These are phyloP conservation scores for Pristis pectinata DNA, from an alignment of 2,797 vertebrate species.

Conservation along the genomic window DNA sequence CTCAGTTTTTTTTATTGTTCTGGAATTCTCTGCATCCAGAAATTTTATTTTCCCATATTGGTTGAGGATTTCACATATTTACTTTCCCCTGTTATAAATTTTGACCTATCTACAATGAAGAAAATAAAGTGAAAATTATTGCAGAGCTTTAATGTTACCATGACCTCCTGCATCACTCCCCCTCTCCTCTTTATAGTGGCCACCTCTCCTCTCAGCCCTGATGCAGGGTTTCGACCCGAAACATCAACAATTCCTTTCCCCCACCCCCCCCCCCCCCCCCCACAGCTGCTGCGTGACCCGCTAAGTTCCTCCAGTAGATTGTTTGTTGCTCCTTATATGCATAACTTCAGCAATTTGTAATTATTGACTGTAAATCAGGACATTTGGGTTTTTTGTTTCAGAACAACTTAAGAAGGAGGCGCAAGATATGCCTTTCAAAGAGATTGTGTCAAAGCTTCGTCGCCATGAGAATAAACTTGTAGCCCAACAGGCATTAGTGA, in stretches of 20 bases:
- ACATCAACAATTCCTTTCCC: no score
- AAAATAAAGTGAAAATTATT: not conserved
- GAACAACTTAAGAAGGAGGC: conserved; percentile 90
- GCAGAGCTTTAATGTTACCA: no score
- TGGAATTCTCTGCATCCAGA: not conserved
- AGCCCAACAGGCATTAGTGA: conserved; percentile 91
- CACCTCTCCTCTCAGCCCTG: no score
- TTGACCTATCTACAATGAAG: not conserved
- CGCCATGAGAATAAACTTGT: conserved; percentile 97
- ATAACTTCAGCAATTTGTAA: not conserved
- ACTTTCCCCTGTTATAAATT: not conserved
- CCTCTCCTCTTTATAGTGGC: no score
- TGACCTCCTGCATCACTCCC: no score
- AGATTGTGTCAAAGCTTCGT: conserved; percentile 85
- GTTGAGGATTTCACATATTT: not conserved
- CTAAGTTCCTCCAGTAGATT: no score
- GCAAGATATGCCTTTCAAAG: conserved; percentile 81
- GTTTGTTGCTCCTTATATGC: not conserved
- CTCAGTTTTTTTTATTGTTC: not conserved
- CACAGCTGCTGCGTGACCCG: no score
- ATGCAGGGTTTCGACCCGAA: no score
- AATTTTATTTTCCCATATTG: not conserved
- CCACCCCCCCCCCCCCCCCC: no score
- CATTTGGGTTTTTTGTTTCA: conserved; percentile 46
- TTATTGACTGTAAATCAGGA: not conserved